A percentile compares a stretch with the other conserved stretches of the same genome.
phyloP scores from a whole-genome alignment of 2,113 vertebrate species.

The Dasyornis broadbenti region DNA sequence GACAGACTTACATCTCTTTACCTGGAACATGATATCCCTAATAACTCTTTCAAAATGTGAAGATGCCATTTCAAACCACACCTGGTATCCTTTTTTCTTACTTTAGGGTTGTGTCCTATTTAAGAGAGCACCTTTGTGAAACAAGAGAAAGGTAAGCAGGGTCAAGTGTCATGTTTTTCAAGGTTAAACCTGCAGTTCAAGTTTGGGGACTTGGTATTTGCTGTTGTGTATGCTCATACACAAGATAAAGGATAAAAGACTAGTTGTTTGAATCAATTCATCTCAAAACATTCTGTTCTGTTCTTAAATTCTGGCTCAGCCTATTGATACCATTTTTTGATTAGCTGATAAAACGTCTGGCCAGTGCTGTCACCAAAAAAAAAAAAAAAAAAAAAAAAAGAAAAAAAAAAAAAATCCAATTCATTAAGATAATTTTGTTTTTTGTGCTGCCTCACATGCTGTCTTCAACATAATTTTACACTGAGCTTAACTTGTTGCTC shows the following conservation, averaged over 20 bases:
- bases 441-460: neutral
- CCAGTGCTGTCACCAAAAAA: neutral
- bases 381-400: neutral
- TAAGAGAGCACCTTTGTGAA: neutral
- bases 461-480: neutral
- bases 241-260: neutral
- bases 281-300: neutral
- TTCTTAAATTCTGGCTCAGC: neutral
- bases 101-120: neutral
- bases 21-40: neutral
- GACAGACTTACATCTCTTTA: neutral
- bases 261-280: neutral
- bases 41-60: neutral
- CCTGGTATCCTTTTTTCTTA: neutral
- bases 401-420: neutral
- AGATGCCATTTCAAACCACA: neutral
- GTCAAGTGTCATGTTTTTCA: neutral
- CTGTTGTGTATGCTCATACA: neutral
- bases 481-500: neutral
- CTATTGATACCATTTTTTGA: neutral
- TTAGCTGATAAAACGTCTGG: neutral
- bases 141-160: neutral
- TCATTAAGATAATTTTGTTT: neutral
- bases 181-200: neutral
- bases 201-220: neutral